Evolutionary conservation across 2,888 invertebrate genomes (phyloP), one percentile per base, ranked within the genome.

Genomic region (Rotaria sp.): DNA sequence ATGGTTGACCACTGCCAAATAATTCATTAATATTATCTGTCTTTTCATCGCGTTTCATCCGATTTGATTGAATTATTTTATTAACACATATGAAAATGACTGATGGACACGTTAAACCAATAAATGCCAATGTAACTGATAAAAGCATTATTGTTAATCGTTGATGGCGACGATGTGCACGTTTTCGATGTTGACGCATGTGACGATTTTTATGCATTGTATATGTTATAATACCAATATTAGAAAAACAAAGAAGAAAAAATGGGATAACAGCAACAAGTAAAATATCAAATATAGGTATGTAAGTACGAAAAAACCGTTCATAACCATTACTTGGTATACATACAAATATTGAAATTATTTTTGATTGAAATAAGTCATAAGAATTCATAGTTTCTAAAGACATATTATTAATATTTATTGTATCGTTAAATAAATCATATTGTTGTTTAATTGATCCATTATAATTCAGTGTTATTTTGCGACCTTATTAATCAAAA

Each of bases 61-160:
- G 3, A 7, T 18, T 35, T 38, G 67, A 35, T 45, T 80, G 45
- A 41, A 80, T 80, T 4, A 80, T 80, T 45, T 80, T 80, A n/a
- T 80, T 80, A 15, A 45, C 80, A 45, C 80, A 80, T 45, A 80
- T 80, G 21, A 45, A 45, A 11, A 80, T 80, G 13, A 80, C 80
- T 80, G 80, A 80, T 45, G 80, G 80, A 80, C 80, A 80, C 26
- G 80, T 80, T 80, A 80, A n/a, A 80, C 80, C 41, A 26, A 80
- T 41, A 45, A 80, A 80, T 80, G 45, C 80, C 26, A 41, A 80
- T n/a, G 80, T 80, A 45, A 80, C 80, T 3, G 80, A 80, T 45
- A 80, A 80, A 26, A 80, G n/a, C 80, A 80, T 80, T n/a, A 80
- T 45, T 45, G 80, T 80, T 80, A 80, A n/a, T 45, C 80, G 80